A percentile compares a stretch with the other conserved stretches of the same genome.
phyloP scores from a whole-genome alignment of 2,888 invertebrate species.

The Bruchidius siliquastri region DNA sequence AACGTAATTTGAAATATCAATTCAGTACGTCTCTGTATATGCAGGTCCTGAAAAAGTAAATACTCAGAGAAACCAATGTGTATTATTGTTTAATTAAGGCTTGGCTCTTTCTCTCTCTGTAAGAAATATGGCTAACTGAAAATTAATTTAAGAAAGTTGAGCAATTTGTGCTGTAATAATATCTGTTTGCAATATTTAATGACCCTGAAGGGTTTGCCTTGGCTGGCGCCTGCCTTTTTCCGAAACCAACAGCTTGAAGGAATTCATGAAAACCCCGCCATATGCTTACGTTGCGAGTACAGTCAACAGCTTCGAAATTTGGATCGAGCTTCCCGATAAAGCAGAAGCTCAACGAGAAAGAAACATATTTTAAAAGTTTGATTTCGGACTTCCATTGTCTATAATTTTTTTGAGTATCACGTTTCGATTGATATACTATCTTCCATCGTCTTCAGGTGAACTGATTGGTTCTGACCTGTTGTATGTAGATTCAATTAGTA shows the following conservation, averaged over 20 bases:
- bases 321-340: too few species aligned
- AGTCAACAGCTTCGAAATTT: slow-evolving; percentile 12
- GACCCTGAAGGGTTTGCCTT: slow-evolving; percentile 24
- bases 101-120: slow-evolving; percentile 24
- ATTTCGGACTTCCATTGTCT: too few species aligned
- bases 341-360: too few species aligned
- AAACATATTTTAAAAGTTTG: too few species aligned
- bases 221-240: slow-evolving; percentile 27
- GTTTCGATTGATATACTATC: too few species aligned
- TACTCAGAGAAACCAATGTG: slow-evolving; percentile 34
- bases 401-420: too few species aligned
- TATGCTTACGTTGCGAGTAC: neutral
- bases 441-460: too few species aligned
- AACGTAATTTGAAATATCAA: neutral
- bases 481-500: too few species aligned
- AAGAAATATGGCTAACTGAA: slow-evolving; percentile 43
- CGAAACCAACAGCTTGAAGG: neutral
- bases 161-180: slow-evolving; percentile 33
- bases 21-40: slow-evolving; percentile 11
- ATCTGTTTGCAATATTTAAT: slow-evolving; percentile 35
- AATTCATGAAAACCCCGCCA: neutral
- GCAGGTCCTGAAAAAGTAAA: slow-evolving; percentile 30
- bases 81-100: slow-evolving; percentile 47
- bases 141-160: slow-evolving; percentile 41
- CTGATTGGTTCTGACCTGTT: too few species aligned